A percentile compares a stretch with the other conserved stretches of the same genome.
Evolutionary conservation across 2,113 vertebrate species (phyloP).

Genomic region (Aphyosemion australe): DNA sequence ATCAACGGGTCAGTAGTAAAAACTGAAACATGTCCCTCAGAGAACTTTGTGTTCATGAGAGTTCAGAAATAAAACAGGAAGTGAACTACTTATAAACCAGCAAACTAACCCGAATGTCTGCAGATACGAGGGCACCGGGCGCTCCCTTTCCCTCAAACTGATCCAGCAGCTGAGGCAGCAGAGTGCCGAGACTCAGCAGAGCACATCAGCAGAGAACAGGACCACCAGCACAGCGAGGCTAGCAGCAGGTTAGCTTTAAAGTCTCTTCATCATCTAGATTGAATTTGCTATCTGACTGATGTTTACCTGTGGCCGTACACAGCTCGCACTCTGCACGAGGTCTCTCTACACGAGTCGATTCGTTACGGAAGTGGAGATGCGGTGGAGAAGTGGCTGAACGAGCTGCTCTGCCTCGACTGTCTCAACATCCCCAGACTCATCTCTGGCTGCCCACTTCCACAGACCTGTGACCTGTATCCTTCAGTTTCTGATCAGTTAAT

Average conservation of each 20-base stretch:
- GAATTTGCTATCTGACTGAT: background rate
- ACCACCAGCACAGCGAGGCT: constrained; percentile 83
- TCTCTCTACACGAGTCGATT: constrained; percentile 94
- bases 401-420: constrained; percentile 95
- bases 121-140: constrained; percentile 96
- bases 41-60: background rate
- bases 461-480: constrained; percentile 97
- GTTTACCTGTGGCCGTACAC: constrained; percentile 14
- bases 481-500: background rate
- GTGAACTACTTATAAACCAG: too few relatives aligned
- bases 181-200: constrained; percentile 89
- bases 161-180: constrained; percentile 96
- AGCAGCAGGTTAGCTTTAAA: constrained; percentile 81
- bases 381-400: constrained; percentile 96
- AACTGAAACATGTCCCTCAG: too few relatives aligned
- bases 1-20: constrained; percentile 87
- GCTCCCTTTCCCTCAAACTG: constrained; percentile 95
- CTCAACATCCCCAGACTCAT: constrained; percentile 91
- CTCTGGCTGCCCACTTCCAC: constrained; percentile 93
- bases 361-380: constrained; percentile 90
- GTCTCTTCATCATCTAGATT: too few relatives aligned
- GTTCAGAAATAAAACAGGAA: too few relatives aligned
- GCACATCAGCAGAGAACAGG: constrained; percentile 90
- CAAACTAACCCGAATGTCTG: background rate
- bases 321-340: constrained; percentile 90